A percentile compares a stretch with the other conserved stretches of the same genome.
These are phyloP conservation scores for Alfaro cultratus DNA, from an alignment of 2,797 vertebrate species.

Conservation along the genomic window DNA sequence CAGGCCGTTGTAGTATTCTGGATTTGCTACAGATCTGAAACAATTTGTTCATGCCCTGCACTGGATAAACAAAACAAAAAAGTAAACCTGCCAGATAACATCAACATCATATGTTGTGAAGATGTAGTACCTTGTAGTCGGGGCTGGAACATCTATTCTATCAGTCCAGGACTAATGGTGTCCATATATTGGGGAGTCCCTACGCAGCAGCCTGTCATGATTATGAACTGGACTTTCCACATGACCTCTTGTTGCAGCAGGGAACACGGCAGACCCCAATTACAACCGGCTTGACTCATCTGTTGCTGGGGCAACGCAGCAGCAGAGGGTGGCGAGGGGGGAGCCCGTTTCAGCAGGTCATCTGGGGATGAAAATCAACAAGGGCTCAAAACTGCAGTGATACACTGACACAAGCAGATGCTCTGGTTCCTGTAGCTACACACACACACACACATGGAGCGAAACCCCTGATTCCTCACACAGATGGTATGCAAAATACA, in stretches of 20 bases:
- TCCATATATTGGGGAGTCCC: not conserved
- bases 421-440: not conserved
- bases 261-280: slow-evolving; percentile 28
- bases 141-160: too few relatives aligned
- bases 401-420: not conserved
- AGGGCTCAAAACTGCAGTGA: not conserved
- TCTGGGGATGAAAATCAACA: slow-evolving; percentile 29
- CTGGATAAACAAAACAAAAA: too few relatives aligned
- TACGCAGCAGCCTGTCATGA: slow-evolving; percentile 8
- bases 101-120: too few relatives aligned
- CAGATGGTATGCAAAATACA: slow-evolving; percentile 39
- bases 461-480: not conserved
- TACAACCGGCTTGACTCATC: slow-evolving; percentile 41
- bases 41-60: too few relatives aligned
- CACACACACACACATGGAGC: not conserved
- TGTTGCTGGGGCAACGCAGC: slow-evolving; percentile 46
- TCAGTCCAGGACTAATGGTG: too few relatives aligned
- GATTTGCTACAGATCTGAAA: too few relatives aligned
- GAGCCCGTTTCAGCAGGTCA: slow-evolving; percentile 43
- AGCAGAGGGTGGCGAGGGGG: slow-evolving; percentile 8
- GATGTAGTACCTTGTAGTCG: too few relatives aligned
- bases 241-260: slow-evolving; percentile 25
- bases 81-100: too few relatives aligned
- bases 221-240: slow-evolving; percentile 2
- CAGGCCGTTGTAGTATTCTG: too few relatives aligned